Conservation (phyloP, 2,113 vertebrate genomes). For the Chloropsis cyanopogon region DNA sequence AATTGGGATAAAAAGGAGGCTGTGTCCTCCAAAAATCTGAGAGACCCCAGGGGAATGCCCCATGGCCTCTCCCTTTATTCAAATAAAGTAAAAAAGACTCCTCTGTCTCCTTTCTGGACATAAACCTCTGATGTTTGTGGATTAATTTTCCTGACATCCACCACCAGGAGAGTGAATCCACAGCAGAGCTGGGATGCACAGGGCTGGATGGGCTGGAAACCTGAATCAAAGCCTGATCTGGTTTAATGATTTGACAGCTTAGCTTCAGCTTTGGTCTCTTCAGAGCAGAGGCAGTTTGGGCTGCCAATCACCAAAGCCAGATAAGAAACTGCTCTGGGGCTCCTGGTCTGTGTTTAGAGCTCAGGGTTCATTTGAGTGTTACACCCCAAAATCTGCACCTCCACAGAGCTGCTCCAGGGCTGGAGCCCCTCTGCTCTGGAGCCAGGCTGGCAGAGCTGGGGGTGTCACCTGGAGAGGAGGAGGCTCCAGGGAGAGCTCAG, state of each 20-base stretch:
- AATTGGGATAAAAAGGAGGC: no score
- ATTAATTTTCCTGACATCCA: background rate
- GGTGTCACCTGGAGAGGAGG: background rate
- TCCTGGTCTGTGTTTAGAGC: background rate
- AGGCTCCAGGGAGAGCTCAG: background rate
- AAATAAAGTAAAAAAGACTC: no score
- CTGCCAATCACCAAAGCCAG: background rate
- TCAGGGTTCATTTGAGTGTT: background rate
- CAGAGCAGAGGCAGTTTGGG: background rate
- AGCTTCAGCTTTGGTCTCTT: background rate
- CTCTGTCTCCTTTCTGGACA: no score
- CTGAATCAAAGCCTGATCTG: background rate
- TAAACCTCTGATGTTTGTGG: no score
- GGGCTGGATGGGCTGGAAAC: background rate
- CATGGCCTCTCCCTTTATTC: no score
- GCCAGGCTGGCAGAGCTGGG: background rate
- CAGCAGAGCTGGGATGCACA: background rate
- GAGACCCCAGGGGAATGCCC: no score
- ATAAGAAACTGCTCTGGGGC: background rate
- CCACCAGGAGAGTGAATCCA: fast-evolving
- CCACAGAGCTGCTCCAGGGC: background rate
- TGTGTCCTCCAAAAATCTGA: no score
- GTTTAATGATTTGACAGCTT: background rate
- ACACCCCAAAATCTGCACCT: background rate
- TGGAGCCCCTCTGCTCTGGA: background rate